Evolutionary conservation across 2,888 invertebrate species (phyloP).

Genomic region (Euzetes globulus): DNA sequence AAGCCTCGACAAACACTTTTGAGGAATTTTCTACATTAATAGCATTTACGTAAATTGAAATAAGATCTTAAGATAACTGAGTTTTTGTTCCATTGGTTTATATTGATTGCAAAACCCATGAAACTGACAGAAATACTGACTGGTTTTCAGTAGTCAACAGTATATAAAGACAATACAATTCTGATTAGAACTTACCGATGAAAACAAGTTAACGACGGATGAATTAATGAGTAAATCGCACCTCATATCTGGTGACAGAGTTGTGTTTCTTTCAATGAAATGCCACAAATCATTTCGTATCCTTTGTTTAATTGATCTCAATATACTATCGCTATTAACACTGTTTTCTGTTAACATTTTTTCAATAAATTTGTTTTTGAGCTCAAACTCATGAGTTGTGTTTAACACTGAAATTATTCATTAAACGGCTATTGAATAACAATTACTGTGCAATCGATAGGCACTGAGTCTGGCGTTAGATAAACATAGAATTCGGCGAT

Average conservation of each 20-base stretch:
- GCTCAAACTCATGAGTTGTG: not conserved
- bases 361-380: not conserved
- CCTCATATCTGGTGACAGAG: conserved; percentile 1
- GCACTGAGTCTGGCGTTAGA: not conserved
- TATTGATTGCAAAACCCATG: too few relatives aligned
- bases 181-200: conserved; percentile 16
- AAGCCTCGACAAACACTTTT: too few relatives aligned
- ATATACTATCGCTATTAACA: not conserved
- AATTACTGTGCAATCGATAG: not conserved
- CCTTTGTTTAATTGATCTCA: not conserved
- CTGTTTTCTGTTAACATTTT: not conserved
- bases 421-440: not conserved
- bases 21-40: too few relatives aligned
- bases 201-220: not conserved
- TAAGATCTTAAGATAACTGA: too few relatives aligned
- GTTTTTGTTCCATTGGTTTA: not conserved
- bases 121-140: too few relatives aligned
- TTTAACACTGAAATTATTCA: not conserved
- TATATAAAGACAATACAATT: not conserved
- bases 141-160: too few relatives aligned
- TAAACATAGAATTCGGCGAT: too few relatives aligned
- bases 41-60: too few relatives aligned
- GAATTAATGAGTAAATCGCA: not conserved
- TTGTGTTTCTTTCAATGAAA: not conserved
- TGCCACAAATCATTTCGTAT: conserved; percentile 1